These are phyloP conservation scores for Acanthurus leucopareius DNA, from an alignment of 2,797 vertebrate genomes.

Conservation along the genomic window DNA sequence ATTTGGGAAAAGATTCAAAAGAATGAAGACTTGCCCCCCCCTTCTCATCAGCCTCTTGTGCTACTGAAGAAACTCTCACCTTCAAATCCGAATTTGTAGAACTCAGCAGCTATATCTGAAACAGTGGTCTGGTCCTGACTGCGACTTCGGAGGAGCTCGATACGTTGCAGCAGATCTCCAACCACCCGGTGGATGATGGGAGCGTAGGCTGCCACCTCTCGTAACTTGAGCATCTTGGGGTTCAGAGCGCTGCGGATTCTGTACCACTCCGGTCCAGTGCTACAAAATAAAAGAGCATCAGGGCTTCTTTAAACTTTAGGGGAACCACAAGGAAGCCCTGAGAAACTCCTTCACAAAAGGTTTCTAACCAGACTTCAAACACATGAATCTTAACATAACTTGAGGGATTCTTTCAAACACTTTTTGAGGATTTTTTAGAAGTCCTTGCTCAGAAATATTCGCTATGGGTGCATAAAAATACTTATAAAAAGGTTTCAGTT, in stretches of 20 bases:
- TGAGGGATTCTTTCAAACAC: background rate
- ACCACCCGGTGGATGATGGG: slow-evolving; percentile 82
- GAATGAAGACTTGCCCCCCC: background rate
- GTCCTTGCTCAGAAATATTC: too few relatives aligned
- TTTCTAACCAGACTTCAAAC: too few relatives aligned
- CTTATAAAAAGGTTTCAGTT: background rate
- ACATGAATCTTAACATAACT: too few relatives aligned
- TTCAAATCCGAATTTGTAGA: slow-evolving; percentile 89
- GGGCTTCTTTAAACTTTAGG: too few relatives aligned
- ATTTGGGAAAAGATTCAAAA: background rate
- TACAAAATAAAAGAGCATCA: slow-evolving; percentile 29
- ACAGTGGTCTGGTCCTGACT: slow-evolving; percentile 77
- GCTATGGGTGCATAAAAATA: too few relatives aligned
- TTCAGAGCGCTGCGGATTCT: slow-evolving; percentile 84
- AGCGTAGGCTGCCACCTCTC: slow-evolving; percentile 71
- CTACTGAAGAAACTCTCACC: slow-evolving; percentile 59
- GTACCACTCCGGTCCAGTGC: slow-evolving; percentile 80
- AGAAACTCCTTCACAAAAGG: too few relatives aligned
- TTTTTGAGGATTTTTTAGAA: background rate
- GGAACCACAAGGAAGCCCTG: too few relatives aligned
- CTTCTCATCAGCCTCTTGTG: fast-evolving
- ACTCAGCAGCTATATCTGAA: slow-evolving; percentile 75
- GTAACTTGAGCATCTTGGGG: slow-evolving; percentile 84
- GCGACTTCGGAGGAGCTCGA: slow-evolving; percentile 75
- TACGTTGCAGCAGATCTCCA: slow-evolving; percentile 78